Evolutionary conservation across 1,140 invertebrate genomes (phyloP).

Genomic region (Drosophila littoralis): DNA sequence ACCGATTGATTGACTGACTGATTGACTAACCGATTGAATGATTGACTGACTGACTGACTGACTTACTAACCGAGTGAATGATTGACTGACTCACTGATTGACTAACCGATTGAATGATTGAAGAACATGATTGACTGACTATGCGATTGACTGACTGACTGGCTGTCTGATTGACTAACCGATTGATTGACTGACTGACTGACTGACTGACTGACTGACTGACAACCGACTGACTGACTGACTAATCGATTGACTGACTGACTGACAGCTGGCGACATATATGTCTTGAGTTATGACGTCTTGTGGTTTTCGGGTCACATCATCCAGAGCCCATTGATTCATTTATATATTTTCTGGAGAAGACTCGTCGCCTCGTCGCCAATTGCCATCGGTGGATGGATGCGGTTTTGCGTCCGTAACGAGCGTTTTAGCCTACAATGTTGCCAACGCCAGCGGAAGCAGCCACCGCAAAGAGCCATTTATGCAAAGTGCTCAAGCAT

Average conservation of each 20-base stretch:
- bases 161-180: background rate
- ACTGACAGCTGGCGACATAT: constrained; percentile 61
- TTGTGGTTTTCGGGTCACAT: background rate
- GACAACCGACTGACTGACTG: background rate
- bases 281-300: constrained; percentile 69
- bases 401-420: constrained; percentile 61
- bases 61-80: too few relatives aligned
- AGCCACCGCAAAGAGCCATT: constrained; percentile 50
- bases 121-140: background rate
- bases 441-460: constrained; percentile 69
- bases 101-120: constrained; percentile 1
- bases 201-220: background rate
- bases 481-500: constrained; percentile 60
- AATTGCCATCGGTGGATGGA: constrained; percentile 36
- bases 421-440: constrained; percentile 65
- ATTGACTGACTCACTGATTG: background rate
- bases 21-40: background rate
- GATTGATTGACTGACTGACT: constrained; percentile 15
- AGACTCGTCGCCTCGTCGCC: constrained; percentile 36
- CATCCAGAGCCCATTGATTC: constrained; percentile 33
- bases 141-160: too few relatives aligned
- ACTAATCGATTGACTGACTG: constrained; percentile 32
- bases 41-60: constrained; percentile 3
- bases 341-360: constrained; percentile 19
- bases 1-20: background rate